These are phyloP conservation scores for Luidia sarsii DNA, from an alignment of 53 echinoderm and acorn worm species.

Conservation along the genomic window DNA sequence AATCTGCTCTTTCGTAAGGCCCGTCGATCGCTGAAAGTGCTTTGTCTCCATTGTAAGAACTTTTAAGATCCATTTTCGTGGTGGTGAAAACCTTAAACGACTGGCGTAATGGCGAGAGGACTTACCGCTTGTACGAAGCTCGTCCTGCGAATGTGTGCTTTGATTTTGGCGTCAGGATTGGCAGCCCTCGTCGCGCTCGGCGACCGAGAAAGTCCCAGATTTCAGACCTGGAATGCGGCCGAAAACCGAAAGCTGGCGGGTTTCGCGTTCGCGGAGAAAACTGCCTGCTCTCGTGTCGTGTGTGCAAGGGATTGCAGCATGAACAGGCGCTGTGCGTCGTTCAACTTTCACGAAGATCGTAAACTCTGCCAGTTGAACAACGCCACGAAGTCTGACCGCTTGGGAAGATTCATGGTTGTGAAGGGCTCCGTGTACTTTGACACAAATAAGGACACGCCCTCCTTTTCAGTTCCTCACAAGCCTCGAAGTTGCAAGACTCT, in stretches of 20 bases:
- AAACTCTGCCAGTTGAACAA: constrained; percentile 17
- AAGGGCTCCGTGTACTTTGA: constrained; percentile 8
- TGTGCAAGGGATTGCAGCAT: constrained; percentile 22
- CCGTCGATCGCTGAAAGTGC: no score
- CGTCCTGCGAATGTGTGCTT: no score
- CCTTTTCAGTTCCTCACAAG: not conserved
- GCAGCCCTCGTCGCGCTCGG: no score
- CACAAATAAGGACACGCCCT: not conserved
- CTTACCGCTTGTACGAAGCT: no score
- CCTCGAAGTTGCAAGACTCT: constrained; percentile 16
- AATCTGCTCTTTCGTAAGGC: no score
- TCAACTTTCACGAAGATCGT: not conserved
- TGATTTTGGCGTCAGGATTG: no score
- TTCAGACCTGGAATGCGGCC: no score
- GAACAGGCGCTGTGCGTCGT: constrained; percentile 10
- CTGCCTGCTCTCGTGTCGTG: not conserved
- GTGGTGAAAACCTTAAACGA: no score
- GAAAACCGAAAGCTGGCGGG: not conserved
- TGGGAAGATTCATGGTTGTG: not conserved
- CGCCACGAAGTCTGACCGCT: not conserved
- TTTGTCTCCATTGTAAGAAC: no score
- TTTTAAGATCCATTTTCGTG: no score
- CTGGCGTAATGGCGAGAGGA: no score
- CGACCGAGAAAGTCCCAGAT: no score
- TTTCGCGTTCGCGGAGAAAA: not conserved